phyloP scores from a whole-genome alignment of 2,113 vertebrate species.

The Corydoras sp. region DNA sequence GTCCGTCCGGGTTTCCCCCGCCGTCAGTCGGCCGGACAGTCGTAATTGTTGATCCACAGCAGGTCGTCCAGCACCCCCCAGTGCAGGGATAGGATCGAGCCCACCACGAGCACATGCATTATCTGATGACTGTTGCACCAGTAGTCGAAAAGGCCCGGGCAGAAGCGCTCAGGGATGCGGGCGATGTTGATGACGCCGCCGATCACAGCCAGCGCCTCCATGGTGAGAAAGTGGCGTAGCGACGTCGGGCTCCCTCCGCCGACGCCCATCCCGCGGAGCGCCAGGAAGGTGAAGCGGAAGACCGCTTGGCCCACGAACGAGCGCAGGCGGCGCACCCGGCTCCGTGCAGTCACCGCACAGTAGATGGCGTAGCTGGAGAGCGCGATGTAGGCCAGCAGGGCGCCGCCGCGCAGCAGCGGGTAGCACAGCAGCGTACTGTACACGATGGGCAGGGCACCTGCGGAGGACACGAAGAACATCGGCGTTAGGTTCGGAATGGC shows the following conservation, averaged over 20 bases:
- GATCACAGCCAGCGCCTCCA: slow-evolving; percentile 82
- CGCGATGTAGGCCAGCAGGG: slow-evolving; percentile 77
- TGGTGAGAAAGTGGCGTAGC: slow-evolving; percentile 80
- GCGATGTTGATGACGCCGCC: slow-evolving; percentile 86
- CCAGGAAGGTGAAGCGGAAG: slow-evolving; percentile 84
- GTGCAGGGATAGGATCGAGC: slow-evolving; percentile 84
- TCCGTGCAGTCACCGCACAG: slow-evolving; percentile 82
- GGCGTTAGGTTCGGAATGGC: too few relatives aligned
- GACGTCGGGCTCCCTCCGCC: slow-evolving; percentile 81
- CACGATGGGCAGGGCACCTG: slow-evolving; percentile 86
- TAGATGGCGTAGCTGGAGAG: slow-evolving; percentile 82
- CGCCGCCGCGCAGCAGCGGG: slow-evolving; percentile 73
- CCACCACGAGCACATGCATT: slow-evolving; percentile 89
- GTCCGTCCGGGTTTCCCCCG: not conserved
- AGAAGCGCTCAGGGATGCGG: slow-evolving; percentile 82
- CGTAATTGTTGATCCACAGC: slow-evolving; percentile 76
- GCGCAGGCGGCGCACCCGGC: slow-evolving; percentile 76
- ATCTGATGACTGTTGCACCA: slow-evolving; percentile 95
- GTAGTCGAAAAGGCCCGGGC: slow-evolving; percentile 86
- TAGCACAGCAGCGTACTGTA: slow-evolving; percentile 84
- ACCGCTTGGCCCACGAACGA: slow-evolving; percentile 85
- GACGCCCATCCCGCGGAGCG: slow-evolving; percentile 75
- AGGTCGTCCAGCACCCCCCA: slow-evolving; percentile 87
- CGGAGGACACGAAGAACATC: not conserved
- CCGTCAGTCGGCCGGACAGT: slow-evolving; percentile 75